These are phyloP conservation scores for Rhopalosiphum padi DNA, from an alignment of 1,140 invertebrate species.

Conservation along the genomic window DNA sequence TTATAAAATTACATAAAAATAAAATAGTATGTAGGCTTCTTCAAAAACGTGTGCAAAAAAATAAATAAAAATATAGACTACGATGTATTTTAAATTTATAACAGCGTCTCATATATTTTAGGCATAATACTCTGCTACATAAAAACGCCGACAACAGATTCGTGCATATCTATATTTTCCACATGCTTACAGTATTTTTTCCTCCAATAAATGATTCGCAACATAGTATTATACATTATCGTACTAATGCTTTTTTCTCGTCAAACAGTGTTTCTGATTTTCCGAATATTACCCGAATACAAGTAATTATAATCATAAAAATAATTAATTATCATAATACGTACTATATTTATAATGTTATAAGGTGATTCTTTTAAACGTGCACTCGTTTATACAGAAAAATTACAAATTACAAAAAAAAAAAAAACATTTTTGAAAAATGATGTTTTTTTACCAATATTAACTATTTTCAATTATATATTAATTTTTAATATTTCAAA, in stretches of 20 bases:
- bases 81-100: background rate
- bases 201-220: too few relatives aligned
- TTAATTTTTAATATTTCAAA: too few relatives aligned
- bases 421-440: too few relatives aligned
- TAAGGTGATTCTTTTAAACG: too few relatives aligned
- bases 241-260: too few relatives aligned
- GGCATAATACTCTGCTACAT: background rate
- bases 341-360: too few relatives aligned
- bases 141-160: background rate
- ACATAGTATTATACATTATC: too few relatives aligned
- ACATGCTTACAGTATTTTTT: background rate
- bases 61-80: background rate
- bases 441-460: background rate
- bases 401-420: background rate
- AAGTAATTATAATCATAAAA: background rate
- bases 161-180: background rate
- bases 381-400: background rate
- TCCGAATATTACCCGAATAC: background rate
- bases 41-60: background rate
- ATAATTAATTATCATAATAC: too few relatives aligned
- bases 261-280: background rate
- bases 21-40: background rate
- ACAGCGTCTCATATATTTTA: background rate
- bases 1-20: conserved; percentile 21
- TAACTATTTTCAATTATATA: background rate